A percentile compares a stretch with the other conserved stretches of the same genome.
Evolutionary conservation across 2,888 invertebrate species (phyloP).

Genomic region (Cataglyphis rosenhaueri): DNA sequence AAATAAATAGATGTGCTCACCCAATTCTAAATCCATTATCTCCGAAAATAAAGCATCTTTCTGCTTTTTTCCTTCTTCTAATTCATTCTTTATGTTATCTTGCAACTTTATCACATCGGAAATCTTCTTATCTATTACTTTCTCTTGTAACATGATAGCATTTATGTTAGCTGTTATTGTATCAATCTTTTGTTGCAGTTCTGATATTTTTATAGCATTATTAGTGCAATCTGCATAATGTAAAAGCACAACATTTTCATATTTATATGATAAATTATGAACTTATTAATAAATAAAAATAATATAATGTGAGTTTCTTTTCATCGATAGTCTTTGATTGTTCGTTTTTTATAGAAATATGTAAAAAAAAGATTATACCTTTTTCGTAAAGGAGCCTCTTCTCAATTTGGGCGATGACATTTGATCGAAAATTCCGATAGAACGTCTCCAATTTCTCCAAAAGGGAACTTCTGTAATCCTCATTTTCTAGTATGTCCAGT

Average conservation of each 20-base stretch:
- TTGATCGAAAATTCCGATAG: slow-evolving; percentile 58
- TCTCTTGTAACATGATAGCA: slow-evolving; percentile 69
- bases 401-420: slow-evolving; percentile 50
- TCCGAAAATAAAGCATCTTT: slow-evolving; percentile 74
- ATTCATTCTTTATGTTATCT: slow-evolving; percentile 66
- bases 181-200: slow-evolving; percentile 65
- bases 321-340: background rate
- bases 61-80: slow-evolving; percentile 64
- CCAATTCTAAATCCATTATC: slow-evolving; percentile 77
- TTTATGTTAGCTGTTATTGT: slow-evolving; percentile 65
- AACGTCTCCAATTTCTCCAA: slow-evolving; percentile 63
- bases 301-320: background rate
- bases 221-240: slow-evolving; percentile 60
- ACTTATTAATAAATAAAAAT: background rate
- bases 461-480: slow-evolving; percentile 58
- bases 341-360: background rate
- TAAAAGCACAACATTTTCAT: background rate
- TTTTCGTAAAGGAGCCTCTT: slow-evolving; percentile 43
- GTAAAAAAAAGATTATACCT: slow-evolving; percentile 61
- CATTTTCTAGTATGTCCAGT: slow-evolving; percentile 66
- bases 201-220: slow-evolving; percentile 51
- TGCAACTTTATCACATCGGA: slow-evolving; percentile 60
- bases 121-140: slow-evolving; percentile 77
- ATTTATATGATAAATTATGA: background rate
- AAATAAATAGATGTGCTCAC: slow-evolving; percentile 63